Base-by-base conservation (phyloP, 2,113 vertebrate genomes). In the Hydrolagus affinis region DNA sequence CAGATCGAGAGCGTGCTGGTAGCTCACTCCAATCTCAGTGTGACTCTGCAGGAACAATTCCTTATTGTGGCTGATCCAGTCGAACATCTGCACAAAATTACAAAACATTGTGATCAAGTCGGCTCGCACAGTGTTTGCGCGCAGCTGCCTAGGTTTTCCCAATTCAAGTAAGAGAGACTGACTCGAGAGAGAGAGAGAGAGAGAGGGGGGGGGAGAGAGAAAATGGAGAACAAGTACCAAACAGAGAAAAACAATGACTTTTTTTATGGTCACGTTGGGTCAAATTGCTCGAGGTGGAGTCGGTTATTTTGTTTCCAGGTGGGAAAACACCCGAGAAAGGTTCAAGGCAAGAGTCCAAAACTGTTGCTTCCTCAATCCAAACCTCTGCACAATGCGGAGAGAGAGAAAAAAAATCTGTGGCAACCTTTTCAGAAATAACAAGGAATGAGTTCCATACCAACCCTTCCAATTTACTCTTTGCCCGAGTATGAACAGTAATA, bases 1-100 rank as follows among this genome's bases (percentile, higher is more conserved):
- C 21, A 99, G 96, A 91, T 99, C 98, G 21, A 96, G 92, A 10
- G 98, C 97, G 0, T 99, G 97, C 73, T 98, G 97, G 92, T 98
- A 97, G 85, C 94, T 95, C 87, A 97, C 94, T 0, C 98, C 98
- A 0, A 99, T 99, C 92, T 99, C 98, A 0, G 98, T 99, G 91
- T 99, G 97, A 88, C 96, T 97, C 93, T 98, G 96, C 32, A 99
- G 95, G 90, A 99, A 99, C 89, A 99, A 87, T 68, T 98, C 97
- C 86, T 99, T 98, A 90, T 99, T 99, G 96, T 99, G 97, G 90
- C 95, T 96, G 94, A 99, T 98, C 98, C 98, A 99, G 92, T 99
- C 97, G 0, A 99, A 99, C 98, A 99, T 99, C 98, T 99, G 88
- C 74, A 89, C 70, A 44, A 66, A 64, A 83, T 66, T 11, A 21